A percentile compares a stretch with the other conserved stretches of the same genome.
Conservation (phyloP, 2,113 vertebrate species). For the Patagioenas fasciata region DNA sequence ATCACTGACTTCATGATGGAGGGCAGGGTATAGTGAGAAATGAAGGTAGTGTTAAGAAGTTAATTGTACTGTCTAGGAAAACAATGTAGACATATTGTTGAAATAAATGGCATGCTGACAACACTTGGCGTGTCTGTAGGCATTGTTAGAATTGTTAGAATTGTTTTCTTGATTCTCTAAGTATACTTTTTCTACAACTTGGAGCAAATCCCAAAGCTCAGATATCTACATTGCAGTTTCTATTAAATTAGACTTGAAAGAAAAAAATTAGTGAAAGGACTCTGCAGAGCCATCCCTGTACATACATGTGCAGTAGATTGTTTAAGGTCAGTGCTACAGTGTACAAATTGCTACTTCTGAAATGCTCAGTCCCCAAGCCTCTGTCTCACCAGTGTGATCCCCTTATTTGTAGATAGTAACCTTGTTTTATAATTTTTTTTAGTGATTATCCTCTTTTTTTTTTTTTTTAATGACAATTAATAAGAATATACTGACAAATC, state of each 20-base stretch:
- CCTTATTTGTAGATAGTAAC: not conserved
- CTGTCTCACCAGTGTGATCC: not conserved
- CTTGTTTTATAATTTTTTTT: not conserved
- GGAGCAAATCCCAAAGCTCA: not conserved
- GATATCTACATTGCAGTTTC: not conserved
- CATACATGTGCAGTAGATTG: fast-evolving
- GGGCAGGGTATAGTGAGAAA: not conserved
- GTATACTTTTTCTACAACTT: not conserved
- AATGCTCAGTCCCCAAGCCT: not conserved
- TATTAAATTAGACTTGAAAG: not conserved
- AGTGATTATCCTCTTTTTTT: not conserved
- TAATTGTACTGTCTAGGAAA: not conserved
- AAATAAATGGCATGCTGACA: not conserved
- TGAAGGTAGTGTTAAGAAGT: not conserved
- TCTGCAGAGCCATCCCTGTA: not conserved
- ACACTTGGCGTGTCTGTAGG: fast-evolving
- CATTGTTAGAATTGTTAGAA: not conserved
- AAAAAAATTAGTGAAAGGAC: not conserved
- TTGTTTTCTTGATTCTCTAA: not conserved
- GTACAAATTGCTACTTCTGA: not conserved
- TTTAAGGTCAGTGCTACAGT: not conserved
- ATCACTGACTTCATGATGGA: not conserved
- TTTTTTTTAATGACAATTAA: not conserved
- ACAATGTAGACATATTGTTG: not conserved
- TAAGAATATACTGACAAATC: not conserved